Evolutionary conservation across 2,113 vertebrate genomes (phyloP).

Genomic region (Phrynocephalus versicolor): DNA sequence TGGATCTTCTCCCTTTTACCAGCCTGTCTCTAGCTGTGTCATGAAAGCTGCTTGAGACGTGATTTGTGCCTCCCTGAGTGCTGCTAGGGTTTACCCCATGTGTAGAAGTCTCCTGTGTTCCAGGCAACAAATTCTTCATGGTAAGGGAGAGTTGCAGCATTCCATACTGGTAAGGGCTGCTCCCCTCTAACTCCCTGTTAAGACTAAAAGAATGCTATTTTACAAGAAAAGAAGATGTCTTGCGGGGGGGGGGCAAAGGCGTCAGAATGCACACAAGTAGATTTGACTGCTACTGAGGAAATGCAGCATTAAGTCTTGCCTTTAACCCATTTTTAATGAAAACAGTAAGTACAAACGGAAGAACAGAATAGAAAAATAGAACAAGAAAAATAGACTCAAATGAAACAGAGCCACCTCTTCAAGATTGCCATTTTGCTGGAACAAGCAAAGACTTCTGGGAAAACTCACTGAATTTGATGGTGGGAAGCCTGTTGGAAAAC

Average conservation of each 20-base stretch:
- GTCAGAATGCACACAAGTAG: neutral
- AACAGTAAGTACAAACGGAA: too few species aligned
- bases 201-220: neutral
- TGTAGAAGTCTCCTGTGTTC: too few species aligned
- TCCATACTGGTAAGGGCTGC: neutral
- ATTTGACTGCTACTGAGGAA: too few species aligned
- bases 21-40: too few species aligned
- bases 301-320: neutral
- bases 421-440: neutral
- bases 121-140: too few species aligned
- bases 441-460: neutral
- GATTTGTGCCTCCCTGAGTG: too few species aligned
- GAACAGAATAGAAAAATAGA: neutral
- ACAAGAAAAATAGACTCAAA: neutral
- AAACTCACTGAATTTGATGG: too few species aligned
- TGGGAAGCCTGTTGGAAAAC: neutral
- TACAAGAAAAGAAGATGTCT: neutral
- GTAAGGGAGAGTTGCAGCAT: too few species aligned
- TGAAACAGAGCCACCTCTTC: neutral
- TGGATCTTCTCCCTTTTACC: too few species aligned
- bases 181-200: too few species aligned
- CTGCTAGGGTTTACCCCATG: too few species aligned
- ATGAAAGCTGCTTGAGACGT: too few species aligned
- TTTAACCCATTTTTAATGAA: neutral
- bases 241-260: neutral